Evolutionary conservation across 1,140 invertebrate genomes (phyloP).

Genomic region (Gryon sp.): DNA sequence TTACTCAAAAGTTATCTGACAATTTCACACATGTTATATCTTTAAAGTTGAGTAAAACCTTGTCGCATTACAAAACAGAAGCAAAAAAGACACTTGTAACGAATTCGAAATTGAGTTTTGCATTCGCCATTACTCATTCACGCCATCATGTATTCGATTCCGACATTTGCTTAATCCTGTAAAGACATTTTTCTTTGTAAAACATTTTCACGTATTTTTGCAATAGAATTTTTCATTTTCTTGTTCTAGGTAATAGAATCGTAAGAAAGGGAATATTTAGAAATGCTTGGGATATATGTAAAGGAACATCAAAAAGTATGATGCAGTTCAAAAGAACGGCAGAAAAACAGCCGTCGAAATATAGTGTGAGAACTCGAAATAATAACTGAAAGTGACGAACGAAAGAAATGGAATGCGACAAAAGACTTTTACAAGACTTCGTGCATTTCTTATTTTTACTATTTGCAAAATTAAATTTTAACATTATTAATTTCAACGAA

Average conservation of each 20-base stretch:
- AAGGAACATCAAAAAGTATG: constrained; percentile 35
- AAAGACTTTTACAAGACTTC: constrained; percentile 42
- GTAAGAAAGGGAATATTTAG: constrained; percentile 38
- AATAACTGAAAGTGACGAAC: not conserved
- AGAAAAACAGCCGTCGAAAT: constrained; percentile 1
- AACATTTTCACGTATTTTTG: constrained; percentile 17
- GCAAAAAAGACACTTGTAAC: no score
- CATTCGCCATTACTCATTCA: not conserved
- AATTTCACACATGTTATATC: no score
- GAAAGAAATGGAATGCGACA: constrained; percentile 27
- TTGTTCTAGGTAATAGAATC: constrained; percentile 14
- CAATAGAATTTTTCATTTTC: constrained; percentile 9
- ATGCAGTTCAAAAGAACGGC: constrained; percentile 29
- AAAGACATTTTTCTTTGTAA: constrained; percentile 7
- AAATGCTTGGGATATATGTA: constrained; percentile 29
- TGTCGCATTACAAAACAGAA: no score
- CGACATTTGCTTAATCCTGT: constrained; percentile 4
- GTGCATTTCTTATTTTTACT: constrained; percentile 24
- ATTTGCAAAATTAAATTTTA: not conserved
- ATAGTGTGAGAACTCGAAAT: constrained; percentile 8
- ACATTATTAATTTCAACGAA: no score
- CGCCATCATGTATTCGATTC: not conserved
- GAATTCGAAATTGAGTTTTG: no score
- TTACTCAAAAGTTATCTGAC: no score
- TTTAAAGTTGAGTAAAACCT: no score